Conservation (phyloP, 2,888 invertebrate genomes). For the Nomada ruficornis region DNA sequence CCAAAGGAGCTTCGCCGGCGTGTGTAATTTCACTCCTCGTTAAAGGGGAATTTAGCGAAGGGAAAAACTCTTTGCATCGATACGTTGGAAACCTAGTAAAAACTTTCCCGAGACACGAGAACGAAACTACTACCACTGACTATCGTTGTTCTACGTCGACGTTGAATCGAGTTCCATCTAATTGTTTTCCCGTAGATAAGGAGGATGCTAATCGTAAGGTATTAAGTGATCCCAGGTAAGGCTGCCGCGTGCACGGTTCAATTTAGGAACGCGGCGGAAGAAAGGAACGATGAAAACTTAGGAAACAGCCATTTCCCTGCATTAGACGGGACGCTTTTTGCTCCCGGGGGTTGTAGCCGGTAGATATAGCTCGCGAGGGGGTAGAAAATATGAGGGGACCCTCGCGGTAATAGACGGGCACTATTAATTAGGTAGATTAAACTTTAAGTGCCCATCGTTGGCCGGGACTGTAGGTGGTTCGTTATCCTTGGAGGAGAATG, state of each 20-base stretch:
- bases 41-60: slow-evolving; percentile 12
- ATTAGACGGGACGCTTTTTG: slow-evolving; percentile 74
- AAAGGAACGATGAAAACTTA: slow-evolving; percentile 73
- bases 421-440: slow-evolving; percentile 82
- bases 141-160: too few relatives aligned
- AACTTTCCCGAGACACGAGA: too few relatives aligned
- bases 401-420: slow-evolving; percentile 78
- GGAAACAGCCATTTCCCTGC: slow-evolving; percentile 76
- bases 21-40: slow-evolving; percentile 50
- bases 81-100: background rate
- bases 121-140: too few relatives aligned
- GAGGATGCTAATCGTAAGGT: background rate
- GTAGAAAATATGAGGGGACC: slow-evolving; percentile 76
- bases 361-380: slow-evolving; percentile 66
- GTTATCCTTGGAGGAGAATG: slow-evolving; percentile 65
- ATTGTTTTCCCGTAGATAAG: too few relatives aligned
- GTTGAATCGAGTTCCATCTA: too few relatives aligned
- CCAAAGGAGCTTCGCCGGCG: slow-evolving; percentile 24
- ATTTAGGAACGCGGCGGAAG: slow-evolving; percentile 22
- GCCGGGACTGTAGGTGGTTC: slow-evolving; percentile 67
- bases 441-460: slow-evolving; percentile 79
- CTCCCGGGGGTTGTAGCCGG: slow-evolving; percentile 60
- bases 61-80: slow-evolving; percentile 21
- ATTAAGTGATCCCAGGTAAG: slow-evolving; percentile 30
- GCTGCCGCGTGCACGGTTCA: slow-evolving; percentile 24